phyloP scores from a whole-genome alignment of 2,797 vertebrate genomes.

The Sebastes iracundus region DNA sequence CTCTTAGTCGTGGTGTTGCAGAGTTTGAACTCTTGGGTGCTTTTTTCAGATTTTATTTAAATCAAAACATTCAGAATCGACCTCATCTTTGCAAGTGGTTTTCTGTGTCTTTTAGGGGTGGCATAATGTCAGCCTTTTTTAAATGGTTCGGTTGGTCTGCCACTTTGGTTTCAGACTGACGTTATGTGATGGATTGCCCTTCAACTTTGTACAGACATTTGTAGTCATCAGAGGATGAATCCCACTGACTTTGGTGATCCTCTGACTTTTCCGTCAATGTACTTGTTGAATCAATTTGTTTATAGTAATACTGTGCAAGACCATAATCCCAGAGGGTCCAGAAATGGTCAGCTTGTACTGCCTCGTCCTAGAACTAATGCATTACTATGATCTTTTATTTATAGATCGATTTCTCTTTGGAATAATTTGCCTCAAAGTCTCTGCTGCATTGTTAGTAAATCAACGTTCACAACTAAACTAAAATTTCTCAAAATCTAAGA shows the following conservation, averaged over 20 bases:
- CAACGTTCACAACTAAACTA: too few species aligned
- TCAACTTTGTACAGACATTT: background rate
- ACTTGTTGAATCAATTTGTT: too few species aligned
- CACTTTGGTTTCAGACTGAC: background rate
- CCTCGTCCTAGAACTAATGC: too few species aligned
- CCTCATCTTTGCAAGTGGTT: background rate
- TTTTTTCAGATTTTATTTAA: background rate
- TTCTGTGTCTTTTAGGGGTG: background rate
- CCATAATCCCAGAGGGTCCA: too few species aligned
- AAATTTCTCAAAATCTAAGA: too few species aligned
- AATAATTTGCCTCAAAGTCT: too few species aligned
- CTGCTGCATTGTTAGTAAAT: too few species aligned
- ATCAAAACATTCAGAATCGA: background rate
- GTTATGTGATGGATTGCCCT: background rate
- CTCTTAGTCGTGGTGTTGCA: constrained; percentile 3
- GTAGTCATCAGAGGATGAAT: background rate
- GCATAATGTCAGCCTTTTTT: background rate
- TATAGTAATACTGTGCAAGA: too few species aligned
- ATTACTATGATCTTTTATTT: too few species aligned
- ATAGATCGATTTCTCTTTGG: too few species aligned
- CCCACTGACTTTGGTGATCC: background rate
- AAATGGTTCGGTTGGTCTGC: background rate
- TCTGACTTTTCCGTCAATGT: background rate
- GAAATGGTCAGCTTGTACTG: too few species aligned
- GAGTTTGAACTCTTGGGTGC: constrained; percentile 23